These are phyloP conservation scores for Daboia siamensis DNA, from an alignment of 2,113 vertebrate genomes.

Conservation along the genomic window DNA sequence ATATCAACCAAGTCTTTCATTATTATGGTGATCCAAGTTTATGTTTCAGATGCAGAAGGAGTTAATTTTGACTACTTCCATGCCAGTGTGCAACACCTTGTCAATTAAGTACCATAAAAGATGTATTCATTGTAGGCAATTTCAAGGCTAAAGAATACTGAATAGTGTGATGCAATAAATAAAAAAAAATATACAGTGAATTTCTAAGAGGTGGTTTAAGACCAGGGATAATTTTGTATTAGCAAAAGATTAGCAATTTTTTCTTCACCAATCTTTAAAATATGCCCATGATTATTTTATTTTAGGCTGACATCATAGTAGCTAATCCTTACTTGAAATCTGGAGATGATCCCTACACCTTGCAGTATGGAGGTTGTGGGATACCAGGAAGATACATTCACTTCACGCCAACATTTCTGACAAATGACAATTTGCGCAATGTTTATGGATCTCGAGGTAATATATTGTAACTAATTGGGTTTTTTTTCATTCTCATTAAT, in stretches of 20 bases:
- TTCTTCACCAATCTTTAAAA: neutral
- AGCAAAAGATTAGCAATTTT: neutral
- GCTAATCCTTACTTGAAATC: constrained; percentile 45
- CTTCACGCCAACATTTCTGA: constrained; percentile 71
- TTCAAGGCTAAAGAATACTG: neutral
- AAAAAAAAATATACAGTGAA: neutral
- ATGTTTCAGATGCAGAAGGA: neutral
- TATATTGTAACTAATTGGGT: neutral
- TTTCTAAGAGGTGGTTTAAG: neutral
- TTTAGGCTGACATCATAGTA: constrained; percentile 70
- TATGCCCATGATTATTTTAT: neutral
- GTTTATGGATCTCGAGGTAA: constrained; percentile 67
- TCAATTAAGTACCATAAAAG: neutral
- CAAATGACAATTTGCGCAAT: constrained; percentile 19
- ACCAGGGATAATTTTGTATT: neutral
- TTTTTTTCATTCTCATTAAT: neutral
- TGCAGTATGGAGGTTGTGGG: constrained; percentile 68
- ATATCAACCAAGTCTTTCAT: neutral
- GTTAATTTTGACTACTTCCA: neutral
- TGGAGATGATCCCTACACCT: constrained; percentile 66
- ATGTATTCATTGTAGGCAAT: neutral
- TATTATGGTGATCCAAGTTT: neutral
- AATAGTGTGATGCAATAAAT: neutral
- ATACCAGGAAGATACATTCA: constrained; percentile 66
- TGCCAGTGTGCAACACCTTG: neutral